phyloP scores from a whole-genome alignment of 2,113 vertebrate genomes.

The Myotis yumanensis region DNA sequence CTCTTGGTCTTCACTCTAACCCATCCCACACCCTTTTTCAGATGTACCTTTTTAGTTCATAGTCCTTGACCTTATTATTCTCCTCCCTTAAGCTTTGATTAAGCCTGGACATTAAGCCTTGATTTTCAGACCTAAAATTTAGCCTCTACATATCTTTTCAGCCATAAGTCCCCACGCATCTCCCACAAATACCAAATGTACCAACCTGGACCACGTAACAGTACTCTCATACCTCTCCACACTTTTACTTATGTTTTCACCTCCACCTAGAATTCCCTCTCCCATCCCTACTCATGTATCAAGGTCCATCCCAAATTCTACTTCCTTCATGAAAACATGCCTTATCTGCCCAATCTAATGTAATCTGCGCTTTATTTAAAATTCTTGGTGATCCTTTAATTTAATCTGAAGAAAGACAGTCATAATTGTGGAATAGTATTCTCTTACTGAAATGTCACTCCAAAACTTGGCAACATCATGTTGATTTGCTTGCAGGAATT shows the following conservation, averaged over 20 bases:
- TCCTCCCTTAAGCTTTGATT: neutral
- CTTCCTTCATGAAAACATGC: neutral
- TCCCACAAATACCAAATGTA: neutral
- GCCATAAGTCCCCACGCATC: neutral
- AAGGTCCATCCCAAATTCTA: neutral
- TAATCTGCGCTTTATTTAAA: neutral
- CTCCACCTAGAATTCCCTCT: neutral
- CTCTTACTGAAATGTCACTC: conserved; percentile 97
- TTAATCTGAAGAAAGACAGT: conserved; percentile 42
- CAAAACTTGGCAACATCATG: conserved; percentile 97
- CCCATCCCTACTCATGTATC: neutral
- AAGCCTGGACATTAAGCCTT: neutral
- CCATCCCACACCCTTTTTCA: neutral
- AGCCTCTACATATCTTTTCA: neutral
- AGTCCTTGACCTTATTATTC: neutral
- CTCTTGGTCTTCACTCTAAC: neutral
- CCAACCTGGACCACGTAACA: neutral
- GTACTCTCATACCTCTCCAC: neutral
- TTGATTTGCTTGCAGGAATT: conserved; percentile 95
- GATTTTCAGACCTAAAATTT: neutral
- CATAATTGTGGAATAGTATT: conserved; percentile 54
- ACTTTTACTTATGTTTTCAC: neutral
- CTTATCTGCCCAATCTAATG: neutral
- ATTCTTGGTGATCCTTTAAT: conserved; percentile 38
- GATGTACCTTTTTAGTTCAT: neutral